Evolutionary conservation across 1,140 invertebrate genomes (phyloP).

Genomic region (Acromyrmex echinatior): DNA sequence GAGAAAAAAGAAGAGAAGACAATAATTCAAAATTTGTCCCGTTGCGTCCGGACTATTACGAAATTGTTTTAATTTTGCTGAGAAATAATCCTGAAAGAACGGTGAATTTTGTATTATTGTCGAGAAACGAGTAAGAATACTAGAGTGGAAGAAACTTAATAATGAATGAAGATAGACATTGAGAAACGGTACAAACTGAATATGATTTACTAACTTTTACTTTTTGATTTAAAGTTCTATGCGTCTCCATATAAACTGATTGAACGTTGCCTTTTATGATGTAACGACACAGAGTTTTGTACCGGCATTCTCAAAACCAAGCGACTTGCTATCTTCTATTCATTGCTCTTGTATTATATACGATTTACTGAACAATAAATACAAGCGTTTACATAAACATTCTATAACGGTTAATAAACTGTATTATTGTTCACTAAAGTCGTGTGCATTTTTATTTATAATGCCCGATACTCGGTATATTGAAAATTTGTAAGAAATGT

Average conservation of each 20-base stretch:
- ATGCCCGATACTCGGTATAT: slow-evolving; percentile 40
- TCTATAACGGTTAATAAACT: slow-evolving; percentile 9
- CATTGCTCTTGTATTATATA: slow-evolving; percentile 73
- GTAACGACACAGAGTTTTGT: slow-evolving; percentile 44
- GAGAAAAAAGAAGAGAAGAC: slow-evolving; percentile 25
- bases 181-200: slow-evolving; percentile 75
- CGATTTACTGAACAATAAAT: slow-evolving; percentile 67
- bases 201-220: slow-evolving; percentile 46
- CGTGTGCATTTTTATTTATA: slow-evolving; percentile 28
- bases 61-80: slow-evolving; percentile 59
- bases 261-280: slow-evolving; percentile 14
- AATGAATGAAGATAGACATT: slow-evolving; percentile 77
- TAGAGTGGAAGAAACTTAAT: slow-evolving; percentile 58
- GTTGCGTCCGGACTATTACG: slow-evolving; percentile 70
- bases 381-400: slow-evolving; percentile 7
- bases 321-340: slow-evolving; percentile 75
- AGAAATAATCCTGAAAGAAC: slow-evolving; percentile 67
- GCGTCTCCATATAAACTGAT: neutral
- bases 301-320: slow-evolving; percentile 60
- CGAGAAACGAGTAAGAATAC: slow-evolving; percentile 28
- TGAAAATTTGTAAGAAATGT: slow-evolving; percentile 43
- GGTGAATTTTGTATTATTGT: slow-evolving; percentile 79
- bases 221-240: slow-evolving; percentile 29
- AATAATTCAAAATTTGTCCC: slow-evolving; percentile 79
- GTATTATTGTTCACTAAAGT: slow-evolving; percentile 67